A percentile compares a stretch with the other conserved stretches of the same genome.
Evolutionary conservation across 2,888 invertebrate genomes (phyloP).

Genomic region (Steinernema carpocapsae): DNA sequence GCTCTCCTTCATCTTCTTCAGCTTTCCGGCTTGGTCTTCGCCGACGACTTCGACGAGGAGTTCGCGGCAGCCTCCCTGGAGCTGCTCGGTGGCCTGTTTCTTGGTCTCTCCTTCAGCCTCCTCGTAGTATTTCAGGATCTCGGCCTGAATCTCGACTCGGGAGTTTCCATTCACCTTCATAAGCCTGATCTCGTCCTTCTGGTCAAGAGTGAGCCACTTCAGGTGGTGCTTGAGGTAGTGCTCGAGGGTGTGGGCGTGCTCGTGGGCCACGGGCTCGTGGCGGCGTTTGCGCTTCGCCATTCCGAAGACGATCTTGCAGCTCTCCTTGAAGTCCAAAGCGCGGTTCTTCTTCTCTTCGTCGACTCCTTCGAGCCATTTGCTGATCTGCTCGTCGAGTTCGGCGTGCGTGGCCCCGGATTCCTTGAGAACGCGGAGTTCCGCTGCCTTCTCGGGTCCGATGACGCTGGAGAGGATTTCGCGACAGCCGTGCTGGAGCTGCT

Average conservation of each 20-base stretch:
- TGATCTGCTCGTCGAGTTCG: constrained; percentile 48
- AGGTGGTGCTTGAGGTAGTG: constrained; percentile 47
- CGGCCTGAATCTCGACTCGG: constrained; percentile 48
- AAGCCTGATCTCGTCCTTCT: constrained; percentile 42
- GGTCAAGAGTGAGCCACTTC: constrained; percentile 47
- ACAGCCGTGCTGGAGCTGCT: constrained; percentile 53
- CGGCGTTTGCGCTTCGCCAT: background rate
- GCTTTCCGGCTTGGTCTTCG: constrained; percentile 47
- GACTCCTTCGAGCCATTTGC: constrained; percentile 43
- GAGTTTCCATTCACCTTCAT: constrained; percentile 48
- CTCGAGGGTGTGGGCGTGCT: constrained; percentile 37
- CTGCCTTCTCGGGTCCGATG: constrained; percentile 51
- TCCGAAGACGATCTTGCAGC: constrained; percentile 45
- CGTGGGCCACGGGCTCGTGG: constrained; percentile 4
- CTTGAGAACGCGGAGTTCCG: constrained; percentile 45
- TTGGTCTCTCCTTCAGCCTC: constrained; percentile 42
- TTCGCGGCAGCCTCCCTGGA: constrained; percentile 46
- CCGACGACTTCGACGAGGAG: constrained; percentile 47
- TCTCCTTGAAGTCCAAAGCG: constrained; percentile 44
- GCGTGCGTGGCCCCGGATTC: constrained; percentile 47
- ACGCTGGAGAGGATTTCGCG: constrained; percentile 45
- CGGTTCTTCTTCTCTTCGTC: constrained; percentile 47
- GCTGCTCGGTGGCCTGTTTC: constrained; percentile 47
- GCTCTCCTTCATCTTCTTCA: constrained; percentile 53
- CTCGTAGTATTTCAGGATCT: constrained; percentile 34